A percentile compares a stretch with the other conserved stretches of the same genome.
Evolutionary conservation across 2,888 invertebrate genomes (phyloP).

Genomic region (Shargacucullia verbasci): DNA sequence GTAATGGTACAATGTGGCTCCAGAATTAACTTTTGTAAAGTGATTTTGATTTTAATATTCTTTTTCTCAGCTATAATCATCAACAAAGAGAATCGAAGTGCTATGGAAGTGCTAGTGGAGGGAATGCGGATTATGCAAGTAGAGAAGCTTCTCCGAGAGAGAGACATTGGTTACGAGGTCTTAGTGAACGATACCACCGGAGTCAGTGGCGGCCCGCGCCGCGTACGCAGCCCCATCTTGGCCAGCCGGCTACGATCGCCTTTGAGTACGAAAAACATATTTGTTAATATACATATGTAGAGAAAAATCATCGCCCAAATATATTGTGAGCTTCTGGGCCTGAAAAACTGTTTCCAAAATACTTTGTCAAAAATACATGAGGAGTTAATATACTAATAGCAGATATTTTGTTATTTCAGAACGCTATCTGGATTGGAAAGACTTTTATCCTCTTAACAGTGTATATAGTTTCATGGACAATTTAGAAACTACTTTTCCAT

Average conservation of each 20-base stretch:
- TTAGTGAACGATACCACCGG: constrained; percentile 57
- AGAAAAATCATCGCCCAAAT: too few relatives aligned
- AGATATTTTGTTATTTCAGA: constrained; percentile 67
- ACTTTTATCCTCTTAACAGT: constrained; percentile 92
- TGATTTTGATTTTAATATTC: too few relatives aligned
- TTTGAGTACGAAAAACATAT: constrained; percentile 45
- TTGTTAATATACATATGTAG: background rate
- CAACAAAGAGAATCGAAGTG: constrained; percentile 65
- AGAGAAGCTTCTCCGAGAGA: constrained; percentile 74
- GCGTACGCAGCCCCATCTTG: constrained; percentile 51
- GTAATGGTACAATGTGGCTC: too few relatives aligned
- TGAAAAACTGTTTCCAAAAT: too few relatives aligned
- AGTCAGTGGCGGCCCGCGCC: constrained; percentile 13
- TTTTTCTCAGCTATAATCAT: constrained; percentile 75
- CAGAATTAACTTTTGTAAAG: too few relatives aligned
- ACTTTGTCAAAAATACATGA: too few relatives aligned
- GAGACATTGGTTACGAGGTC: constrained; percentile 72
- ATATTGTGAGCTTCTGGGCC: too few relatives aligned
- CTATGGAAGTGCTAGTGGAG: constrained; percentile 76
- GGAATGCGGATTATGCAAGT: constrained; percentile 70
- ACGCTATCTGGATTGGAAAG: constrained; percentile 91
- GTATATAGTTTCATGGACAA: constrained; percentile 93
- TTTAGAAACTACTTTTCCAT: constrained; percentile 92
- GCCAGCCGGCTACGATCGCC: constrained; percentile 53
- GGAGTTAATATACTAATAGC: too few relatives aligned